Percentiles rank a stretch among this genome's conserved stretches.
Conservation (phyloP, 2,888 invertebrate species). For the Drosophila maculinotata region DNA sequence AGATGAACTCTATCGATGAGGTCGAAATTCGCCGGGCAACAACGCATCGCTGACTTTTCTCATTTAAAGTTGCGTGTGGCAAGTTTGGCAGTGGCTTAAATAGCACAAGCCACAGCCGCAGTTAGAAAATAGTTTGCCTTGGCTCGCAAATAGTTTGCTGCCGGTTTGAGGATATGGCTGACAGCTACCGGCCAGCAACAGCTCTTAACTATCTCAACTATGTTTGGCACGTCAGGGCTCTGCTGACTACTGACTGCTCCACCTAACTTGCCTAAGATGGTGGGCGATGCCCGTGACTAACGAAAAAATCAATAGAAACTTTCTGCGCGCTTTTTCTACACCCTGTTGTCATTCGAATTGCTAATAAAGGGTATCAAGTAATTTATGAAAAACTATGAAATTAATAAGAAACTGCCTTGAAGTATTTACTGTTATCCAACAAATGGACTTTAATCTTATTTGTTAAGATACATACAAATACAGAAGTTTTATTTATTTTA, state of each 20-base stretch:
- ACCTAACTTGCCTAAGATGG: conserved; percentile 28
- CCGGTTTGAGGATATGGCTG: conserved; percentile 33
- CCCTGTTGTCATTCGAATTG: background rate
- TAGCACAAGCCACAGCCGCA: conserved; percentile 21
- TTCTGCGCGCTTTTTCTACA: conserved; percentile 18
- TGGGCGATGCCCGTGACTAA: conserved; percentile 3
- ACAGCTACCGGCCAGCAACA: conserved; percentile 41
- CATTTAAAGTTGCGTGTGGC: conserved; percentile 54
- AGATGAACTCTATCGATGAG: conserved; percentile 30
- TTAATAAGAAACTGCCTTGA: too few relatives aligned
- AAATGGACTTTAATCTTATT: too few relatives aligned
- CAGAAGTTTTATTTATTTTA: too few relatives aligned
- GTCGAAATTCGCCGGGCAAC: conserved; percentile 1
- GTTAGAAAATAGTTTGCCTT: conserved; percentile 52
- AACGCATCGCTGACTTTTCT: conserved; percentile 29
- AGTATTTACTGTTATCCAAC: too few relatives aligned
- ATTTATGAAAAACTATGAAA: too few relatives aligned
- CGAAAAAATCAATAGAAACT: conserved; percentile 54
- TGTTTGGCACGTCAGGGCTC: conserved; percentile 57
- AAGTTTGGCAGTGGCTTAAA: conserved; percentile 20
- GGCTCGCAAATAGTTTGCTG: conserved; percentile 16
- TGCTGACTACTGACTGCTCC: conserved; percentile 2
- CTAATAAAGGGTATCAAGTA: too few relatives aligned
- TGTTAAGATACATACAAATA: too few relatives aligned
- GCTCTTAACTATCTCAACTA: conserved; percentile 59